Percentiles rank a stretch among this genome's conserved stretches.
These are phyloP conservation scores for Anoplopoma fimbria DNA, from an alignment of 2,113 vertebrate genomes.

Conservation along the genomic window DNA sequence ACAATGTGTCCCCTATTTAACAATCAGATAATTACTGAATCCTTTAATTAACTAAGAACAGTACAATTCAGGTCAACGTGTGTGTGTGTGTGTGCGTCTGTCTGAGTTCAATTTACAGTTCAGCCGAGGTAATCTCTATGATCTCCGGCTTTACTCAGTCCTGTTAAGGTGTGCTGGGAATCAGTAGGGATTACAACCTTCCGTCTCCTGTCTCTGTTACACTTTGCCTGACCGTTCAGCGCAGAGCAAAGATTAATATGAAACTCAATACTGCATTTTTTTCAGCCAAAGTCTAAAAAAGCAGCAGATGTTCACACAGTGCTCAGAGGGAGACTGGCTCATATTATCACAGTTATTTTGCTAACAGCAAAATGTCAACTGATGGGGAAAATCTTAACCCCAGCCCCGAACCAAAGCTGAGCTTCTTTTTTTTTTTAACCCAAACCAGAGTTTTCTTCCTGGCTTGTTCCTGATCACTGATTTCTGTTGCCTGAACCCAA, in stretches of 20 bases:
- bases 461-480: not conserved
- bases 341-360: slow-evolving; percentile 2
- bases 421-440: not conserved
- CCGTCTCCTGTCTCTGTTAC: slow-evolving; percentile 26
- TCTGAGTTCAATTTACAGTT: slow-evolving; percentile 38
- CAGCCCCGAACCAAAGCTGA: not conserved
- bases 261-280: slow-evolving; percentile 15
- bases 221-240: slow-evolving; percentile 4
- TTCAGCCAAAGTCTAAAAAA: slow-evolving; percentile 4
- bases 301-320: slow-evolving; percentile 51
- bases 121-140: slow-evolving; percentile 47
- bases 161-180: slow-evolving; percentile 53
- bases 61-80: slow-evolving; percentile 12
- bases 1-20: slow-evolving; percentile 56
- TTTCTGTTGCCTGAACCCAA: not conserved
- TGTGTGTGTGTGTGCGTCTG: not conserved
- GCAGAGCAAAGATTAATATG: slow-evolving; percentile 8
- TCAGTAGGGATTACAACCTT: slow-evolving; percentile 47
- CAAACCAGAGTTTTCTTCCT: not conserved
- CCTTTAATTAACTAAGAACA: slow-evolving; percentile 49
- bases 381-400: slow-evolving; percentile 5
- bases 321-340: slow-evolving; percentile 43
- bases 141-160: slow-evolving; percentile 43
- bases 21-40: slow-evolving; percentile 52
- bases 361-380: slow-evolving; percentile 31